A percentile compares a stretch with the other conserved stretches of the same genome.
These are phyloP conservation scores for Odontomyia ornata DNA, from an alignment of 2,888 invertebrate species.

Conservation along the genomic window DNA sequence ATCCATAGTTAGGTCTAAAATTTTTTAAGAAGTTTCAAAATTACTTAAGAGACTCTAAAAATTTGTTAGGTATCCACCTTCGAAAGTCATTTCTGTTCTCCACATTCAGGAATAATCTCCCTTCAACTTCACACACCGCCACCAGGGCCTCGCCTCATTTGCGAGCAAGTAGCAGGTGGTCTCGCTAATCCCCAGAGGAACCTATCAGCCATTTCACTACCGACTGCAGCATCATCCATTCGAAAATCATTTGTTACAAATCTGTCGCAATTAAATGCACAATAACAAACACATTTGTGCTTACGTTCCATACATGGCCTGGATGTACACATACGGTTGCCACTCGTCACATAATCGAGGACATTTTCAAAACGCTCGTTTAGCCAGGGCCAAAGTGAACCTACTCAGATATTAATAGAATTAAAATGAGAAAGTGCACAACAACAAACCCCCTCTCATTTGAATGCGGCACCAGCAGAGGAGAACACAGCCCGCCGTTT, in stretches of 20 bases:
- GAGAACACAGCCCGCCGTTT: neutral
- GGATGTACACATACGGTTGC: neutral
- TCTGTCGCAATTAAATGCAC: slow-evolving; percentile 44
- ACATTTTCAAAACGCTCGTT: neutral
- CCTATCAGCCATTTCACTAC: neutral
- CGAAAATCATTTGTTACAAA: slow-evolving; percentile 40
- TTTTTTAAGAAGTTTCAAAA: too few relatives aligned
- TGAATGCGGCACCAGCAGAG: slow-evolving; percentile 1
- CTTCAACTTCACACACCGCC: too few relatives aligned
- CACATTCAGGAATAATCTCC: too few relatives aligned
- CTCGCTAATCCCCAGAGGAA: slow-evolving; percentile 21
- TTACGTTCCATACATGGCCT: too few relatives aligned
- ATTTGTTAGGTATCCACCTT: too few relatives aligned
- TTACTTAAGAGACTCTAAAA: too few relatives aligned
- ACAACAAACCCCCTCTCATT: slow-evolving; percentile 34
- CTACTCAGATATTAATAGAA: slow-evolving; percentile 42
- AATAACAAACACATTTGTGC: slow-evolving; percentile 24
- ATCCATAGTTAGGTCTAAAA: too few relatives aligned
- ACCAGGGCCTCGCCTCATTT: neutral
- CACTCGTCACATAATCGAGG: neutral
- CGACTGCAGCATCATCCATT: neutral
- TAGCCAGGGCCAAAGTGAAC: neutral
- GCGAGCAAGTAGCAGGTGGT: slow-evolving; percentile 33
- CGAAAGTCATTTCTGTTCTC: too few relatives aligned
- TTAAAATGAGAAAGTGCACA: slow-evolving; percentile 19